Evolutionary conservation across 2,113 vertebrate species (phyloP), one percentile per base, ranked within the genome.

Genomic region (Cynocephalus volans): DNA sequence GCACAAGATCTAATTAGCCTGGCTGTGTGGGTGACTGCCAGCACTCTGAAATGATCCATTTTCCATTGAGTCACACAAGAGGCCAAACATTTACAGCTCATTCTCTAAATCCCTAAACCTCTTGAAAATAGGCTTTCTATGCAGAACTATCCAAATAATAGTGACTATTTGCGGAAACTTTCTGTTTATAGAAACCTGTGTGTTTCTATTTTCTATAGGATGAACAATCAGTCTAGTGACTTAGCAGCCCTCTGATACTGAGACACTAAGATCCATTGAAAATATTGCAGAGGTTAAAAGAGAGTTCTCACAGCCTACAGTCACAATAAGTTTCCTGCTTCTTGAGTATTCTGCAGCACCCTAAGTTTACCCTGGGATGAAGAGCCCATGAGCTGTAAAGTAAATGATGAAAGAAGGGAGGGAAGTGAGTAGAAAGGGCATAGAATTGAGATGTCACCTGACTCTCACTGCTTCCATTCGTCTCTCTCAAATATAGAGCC

Each of bases 91-190:
- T 65, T 73, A 93, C 7, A 79, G 76, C 24, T 69, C 81, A n/a
- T 88, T 90, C 64, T 93, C 84, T 31, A 87, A 93, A 77, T 81
- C 85, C 70, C 91, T 67, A 85, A 73, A 19, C 31, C 54, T 73
- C 93, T 93, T 76, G 18, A 94, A 94, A 92, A 67, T 13, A 83
- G 62, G 69, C 73, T 79, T 79, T 88, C 56, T 45, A 24, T 24
- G 58, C 41, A 70, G n/a, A 95, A 83, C 79, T 88, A 52, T 23
- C 17, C 62, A 93, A 95, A 96, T 96, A 54, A 93, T 10, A 73
- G 41, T 50, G 48, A 93, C 14, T 52, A 81, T n/a, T 76, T 65
- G 28, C 89, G 81, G 90, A 11, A n/a, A 86, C 24, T 54, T 92
- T 82, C 65, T 73, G 33, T 88, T 90, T 69, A 62, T 69, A 93